A percentile compares a stretch with the other conserved stretches of the same genome.
Conservation (phyloP, 2,888 invertebrate species). For the Meandrusa payeni region DNA sequence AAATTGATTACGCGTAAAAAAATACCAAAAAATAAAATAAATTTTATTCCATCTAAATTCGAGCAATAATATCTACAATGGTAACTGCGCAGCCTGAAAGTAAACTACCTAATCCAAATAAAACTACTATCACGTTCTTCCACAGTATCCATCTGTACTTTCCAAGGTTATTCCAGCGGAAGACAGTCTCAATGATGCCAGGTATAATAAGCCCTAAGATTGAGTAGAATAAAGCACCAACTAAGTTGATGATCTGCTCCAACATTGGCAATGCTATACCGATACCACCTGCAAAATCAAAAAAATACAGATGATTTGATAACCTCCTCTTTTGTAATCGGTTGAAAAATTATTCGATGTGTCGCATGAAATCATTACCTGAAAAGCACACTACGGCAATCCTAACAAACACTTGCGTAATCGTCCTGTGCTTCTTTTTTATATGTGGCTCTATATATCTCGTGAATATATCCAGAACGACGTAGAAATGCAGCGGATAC, state of each 20-base stretch:
- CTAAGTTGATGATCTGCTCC: conserved; percentile 71
- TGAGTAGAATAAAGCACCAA: conserved; percentile 83
- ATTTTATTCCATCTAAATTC: conserved; percentile 51
- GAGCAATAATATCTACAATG: conserved; percentile 54
- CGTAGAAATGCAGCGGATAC: conserved; percentile 96
- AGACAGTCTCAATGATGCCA: conserved; percentile 86
- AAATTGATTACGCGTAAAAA: too few species aligned
- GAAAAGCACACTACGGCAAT: conserved; percentile 59
- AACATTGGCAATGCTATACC: conserved; percentile 85
- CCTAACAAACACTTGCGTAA: conserved; percentile 49
- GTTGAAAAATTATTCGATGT: too few species aligned
- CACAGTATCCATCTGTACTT: conserved; percentile 83
- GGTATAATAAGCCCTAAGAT: conserved; percentile 88
- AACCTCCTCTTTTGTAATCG: too few species aligned
- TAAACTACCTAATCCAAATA: conserved; percentile 83
- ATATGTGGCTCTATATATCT: conserved; percentile 85
- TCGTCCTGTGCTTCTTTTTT: conserved; percentile 51
- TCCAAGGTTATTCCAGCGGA: conserved; percentile 85
- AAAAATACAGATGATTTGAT: too few species aligned
- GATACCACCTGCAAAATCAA: conserved; percentile 68
- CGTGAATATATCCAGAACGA: conserved; percentile 94
- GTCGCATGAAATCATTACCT: too few species aligned
- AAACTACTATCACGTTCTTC: conserved; percentile 83
- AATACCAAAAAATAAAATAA: too few species aligned
- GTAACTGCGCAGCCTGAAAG: conserved; percentile 80